These are phyloP conservation scores for Andinoacara biseriatus DNA, from an alignment of 2,113 vertebrate species.

Conservation along the genomic window DNA sequence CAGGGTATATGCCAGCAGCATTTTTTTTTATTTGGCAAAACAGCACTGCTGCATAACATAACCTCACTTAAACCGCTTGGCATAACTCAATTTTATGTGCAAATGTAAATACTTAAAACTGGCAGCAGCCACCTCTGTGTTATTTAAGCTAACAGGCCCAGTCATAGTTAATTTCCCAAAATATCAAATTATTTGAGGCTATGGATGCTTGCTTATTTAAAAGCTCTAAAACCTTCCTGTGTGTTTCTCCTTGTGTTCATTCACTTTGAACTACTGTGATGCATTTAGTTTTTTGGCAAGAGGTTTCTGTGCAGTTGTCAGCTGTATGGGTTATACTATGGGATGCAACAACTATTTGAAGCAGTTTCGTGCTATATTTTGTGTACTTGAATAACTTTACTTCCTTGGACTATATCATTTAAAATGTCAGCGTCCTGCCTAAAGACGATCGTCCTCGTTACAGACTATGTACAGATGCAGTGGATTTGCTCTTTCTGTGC, in stretches of 20 bases:
- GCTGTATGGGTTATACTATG: background rate
- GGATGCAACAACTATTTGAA: background rate
- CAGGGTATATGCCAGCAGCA: background rate
- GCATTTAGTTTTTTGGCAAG: too few species aligned
- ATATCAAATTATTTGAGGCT: too few species aligned
- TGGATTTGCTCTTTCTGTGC: background rate
- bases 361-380: background rate
- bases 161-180: too few species aligned
- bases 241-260: too few species aligned
- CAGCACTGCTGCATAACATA: constrained; percentile 18
- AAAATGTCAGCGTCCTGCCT: background rate
- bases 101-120: background rate
- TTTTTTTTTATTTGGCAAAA: background rate
- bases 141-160: background rate
- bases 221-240: too few species aligned
- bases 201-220: too few species aligned
- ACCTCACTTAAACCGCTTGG: background rate
- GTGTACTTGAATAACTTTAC: background rate
- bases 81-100: background rate
- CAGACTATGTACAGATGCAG: constrained; percentile 7
- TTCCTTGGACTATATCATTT: background rate
- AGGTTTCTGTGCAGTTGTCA: background rate
- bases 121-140: background rate
- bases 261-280: too few species aligned
- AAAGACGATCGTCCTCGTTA: too few species aligned